Evolutionary conservation across 2,888 invertebrate species (phyloP).

Genomic region (Rhagonycha fulva): DNA sequence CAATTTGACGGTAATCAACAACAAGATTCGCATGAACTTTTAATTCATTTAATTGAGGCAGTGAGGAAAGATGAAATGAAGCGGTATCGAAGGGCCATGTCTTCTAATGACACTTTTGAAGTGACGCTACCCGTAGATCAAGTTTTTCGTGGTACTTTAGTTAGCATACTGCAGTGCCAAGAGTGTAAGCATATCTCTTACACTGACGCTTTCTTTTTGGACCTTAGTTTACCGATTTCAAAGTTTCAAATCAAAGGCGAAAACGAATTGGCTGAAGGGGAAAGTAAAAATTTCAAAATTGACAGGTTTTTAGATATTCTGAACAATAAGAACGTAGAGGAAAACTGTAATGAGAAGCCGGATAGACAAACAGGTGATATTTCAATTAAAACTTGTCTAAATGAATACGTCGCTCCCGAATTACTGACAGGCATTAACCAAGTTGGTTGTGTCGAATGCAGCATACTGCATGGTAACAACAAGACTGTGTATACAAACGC

Average conservation of each 20-base stretch:
- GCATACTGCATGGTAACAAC: slow-evolving; percentile 70
- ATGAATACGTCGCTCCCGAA: slow-evolving; percentile 90
- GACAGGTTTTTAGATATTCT: too few species aligned
- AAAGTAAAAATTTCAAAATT: slow-evolving; percentile 45
- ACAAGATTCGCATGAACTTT: slow-evolving; percentile 94
- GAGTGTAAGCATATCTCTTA: slow-evolving; percentile 87
- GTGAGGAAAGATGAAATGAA: slow-evolving; percentile 77
- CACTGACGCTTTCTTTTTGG: slow-evolving; percentile 90
- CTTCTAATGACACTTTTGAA: too few species aligned
- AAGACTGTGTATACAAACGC: slow-evolving; percentile 81
- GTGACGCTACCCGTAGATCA: slow-evolving; percentile 81
- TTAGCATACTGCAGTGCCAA: slow-evolving; percentile 87
- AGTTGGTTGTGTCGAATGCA: slow-evolving; percentile 91
- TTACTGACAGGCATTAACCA: slow-evolving; percentile 89
- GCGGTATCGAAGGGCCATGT: too few species aligned
- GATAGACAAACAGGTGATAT: slow-evolving; percentile 81
- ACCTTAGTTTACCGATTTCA: slow-evolving; percentile 89
- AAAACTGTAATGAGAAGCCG: slow-evolving; percentile 62
- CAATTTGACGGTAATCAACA: slow-evolving; percentile 94
- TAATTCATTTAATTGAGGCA: slow-evolving; percentile 87
- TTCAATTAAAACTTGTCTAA: slow-evolving; percentile 81
- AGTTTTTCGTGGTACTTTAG: slow-evolving; percentile 90
- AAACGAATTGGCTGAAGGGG: slow-evolving; percentile 63
- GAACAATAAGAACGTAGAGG: too few species aligned
- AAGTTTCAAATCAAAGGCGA: slow-evolving; percentile 70